Evolutionary conservation across 2,888 invertebrate genomes (phyloP).

Genomic region (Omphaloscelis lunosa): DNA sequence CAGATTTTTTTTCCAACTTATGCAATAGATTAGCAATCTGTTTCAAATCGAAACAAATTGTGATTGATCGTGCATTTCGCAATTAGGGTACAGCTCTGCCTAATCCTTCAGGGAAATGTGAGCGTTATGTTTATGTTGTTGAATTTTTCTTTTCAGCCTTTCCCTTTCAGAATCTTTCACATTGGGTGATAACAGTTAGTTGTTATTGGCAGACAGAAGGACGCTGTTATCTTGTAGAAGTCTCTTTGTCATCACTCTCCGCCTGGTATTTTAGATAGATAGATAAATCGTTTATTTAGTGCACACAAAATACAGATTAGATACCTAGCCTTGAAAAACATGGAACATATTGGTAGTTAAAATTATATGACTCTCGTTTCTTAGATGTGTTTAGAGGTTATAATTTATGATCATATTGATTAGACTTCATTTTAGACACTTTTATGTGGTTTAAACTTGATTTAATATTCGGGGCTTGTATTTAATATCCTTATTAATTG

Average conservation of each 20-base stretch:
- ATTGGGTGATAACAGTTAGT: neutral
- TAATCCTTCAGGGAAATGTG: no score
- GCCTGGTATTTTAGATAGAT: neutral
- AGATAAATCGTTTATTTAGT: no score
- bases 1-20: no score
- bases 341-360: slow-evolving; percentile 6
- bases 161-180: neutral
- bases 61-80: no score
- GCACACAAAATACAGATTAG: no score
- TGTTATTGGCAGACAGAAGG: neutral
- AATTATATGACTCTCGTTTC: slow-evolving; percentile 9
- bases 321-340: neutral
- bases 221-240: neutral
- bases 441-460: slow-evolving; percentile 45
- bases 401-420: slow-evolving; percentile 31
- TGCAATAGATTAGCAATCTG: no score
- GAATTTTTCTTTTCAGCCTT: neutral
- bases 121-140: no score
- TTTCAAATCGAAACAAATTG: no score
- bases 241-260: neutral
- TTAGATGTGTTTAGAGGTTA: slow-evolving; percentile 17
- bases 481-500: slow-evolving; percentile 11
- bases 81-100: no score
- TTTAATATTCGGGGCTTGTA: neutral
- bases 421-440: slow-evolving; percentile 6